Base-by-base conservation (phyloP, 2,888 invertebrate genomes). In the Metellina segmentata region DNA sequence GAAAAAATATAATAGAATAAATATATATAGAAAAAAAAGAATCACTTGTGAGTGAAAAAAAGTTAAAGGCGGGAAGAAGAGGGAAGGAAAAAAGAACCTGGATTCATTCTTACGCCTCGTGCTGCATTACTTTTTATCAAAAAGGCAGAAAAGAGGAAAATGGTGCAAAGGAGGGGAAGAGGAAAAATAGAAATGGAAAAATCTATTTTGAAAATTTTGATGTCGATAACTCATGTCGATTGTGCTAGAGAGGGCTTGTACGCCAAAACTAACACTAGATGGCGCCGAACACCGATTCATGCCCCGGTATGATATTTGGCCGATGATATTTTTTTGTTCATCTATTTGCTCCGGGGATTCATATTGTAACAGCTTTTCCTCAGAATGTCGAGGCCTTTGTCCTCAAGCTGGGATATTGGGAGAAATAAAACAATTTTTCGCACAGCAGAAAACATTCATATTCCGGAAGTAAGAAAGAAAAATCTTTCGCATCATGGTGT, bases 181-280 rank as follows among this genome's bases (percentile, higher is more conserved):
- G 78, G 61, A 34, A 72, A 82, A 89, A 81, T 16, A 79, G 61
- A 78, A 75, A 90, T 85, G 83, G 89, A 71, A 90, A 90, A 90
- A 90, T 90, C 89, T 90, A 90, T 90, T 90, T 85, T 85, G 83
- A 78, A 90, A 90, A 90, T 85, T 90, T 90, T 19, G 79, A 71
- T 90, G 72, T 69, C 79, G 89, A 85, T 90, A 90, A 90, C 89
- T 90, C 83, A 90, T 83, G 88, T 88, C 81, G 88, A 88, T 89
- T 78, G 89, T 71, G 78, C 78, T 71, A 49, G 16, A 52, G 52
- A 89, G 16, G 61, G 81, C 88, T 81, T 75, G 4, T 34, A 82
- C 71, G 81, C 49, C 70, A 75, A 89, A 83, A 71, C 79, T 72
- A 85, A 85, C 89, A 72, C 49, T 78, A 53, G 83, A 85, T 78